A percentile compares a stretch with the other conserved stretches of the same genome.
These are phyloP conservation scores for Coregonus clupeaformis DNA, from an alignment of 2,113 vertebrate genomes.

Conservation along the genomic window DNA sequence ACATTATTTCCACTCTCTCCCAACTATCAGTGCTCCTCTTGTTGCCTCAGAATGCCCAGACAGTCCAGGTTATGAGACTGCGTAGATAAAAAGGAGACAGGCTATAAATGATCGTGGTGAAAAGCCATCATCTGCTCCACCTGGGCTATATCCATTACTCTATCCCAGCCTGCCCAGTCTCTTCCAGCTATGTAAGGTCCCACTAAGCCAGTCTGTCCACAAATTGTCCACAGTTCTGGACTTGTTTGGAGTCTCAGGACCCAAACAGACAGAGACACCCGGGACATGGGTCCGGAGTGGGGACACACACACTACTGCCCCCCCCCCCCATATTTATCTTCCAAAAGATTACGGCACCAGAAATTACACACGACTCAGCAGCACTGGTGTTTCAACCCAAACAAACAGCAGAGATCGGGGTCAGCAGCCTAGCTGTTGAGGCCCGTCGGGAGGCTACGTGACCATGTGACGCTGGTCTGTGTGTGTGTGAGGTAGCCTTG, in stretches of 20 bases:
- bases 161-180: too few species aligned
- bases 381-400: not conserved
- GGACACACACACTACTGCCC: too few species aligned
- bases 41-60: not conserved
- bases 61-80: too few species aligned
- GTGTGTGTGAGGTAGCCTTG: slow-evolving; percentile 15
- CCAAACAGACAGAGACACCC: too few species aligned
- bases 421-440: not conserved
- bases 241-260: too few species aligned
- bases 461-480: slow-evolving; percentile 13
- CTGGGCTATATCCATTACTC: too few species aligned
- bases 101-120: too few species aligned
- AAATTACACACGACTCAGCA: not conserved
- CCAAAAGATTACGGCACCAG: not conserved
- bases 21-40: not conserved
- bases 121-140: too few species aligned
- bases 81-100: too few species aligned
- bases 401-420: not conserved
- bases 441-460: not conserved
- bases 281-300: too few species aligned
- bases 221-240: not conserved
- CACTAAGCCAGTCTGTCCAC: not conserved
- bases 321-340: not conserved
- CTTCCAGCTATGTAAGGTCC: too few species aligned
- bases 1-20: not conserved